Conservation (phyloP, 2,113 vertebrate genomes). For the Arizona elegans region DNA sequence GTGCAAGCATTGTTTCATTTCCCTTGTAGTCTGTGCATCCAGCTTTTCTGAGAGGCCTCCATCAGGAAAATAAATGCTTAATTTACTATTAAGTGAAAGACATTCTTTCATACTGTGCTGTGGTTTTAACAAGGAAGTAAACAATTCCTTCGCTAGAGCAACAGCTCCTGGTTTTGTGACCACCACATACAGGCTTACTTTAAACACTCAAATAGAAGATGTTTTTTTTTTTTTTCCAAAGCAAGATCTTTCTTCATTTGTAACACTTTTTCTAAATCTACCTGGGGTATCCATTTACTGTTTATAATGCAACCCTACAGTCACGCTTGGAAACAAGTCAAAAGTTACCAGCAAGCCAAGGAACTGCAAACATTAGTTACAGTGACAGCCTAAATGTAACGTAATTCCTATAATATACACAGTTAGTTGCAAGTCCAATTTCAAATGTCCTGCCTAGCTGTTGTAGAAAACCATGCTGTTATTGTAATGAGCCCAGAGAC, state of each 20-base stretch:
- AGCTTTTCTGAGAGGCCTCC: background rate
- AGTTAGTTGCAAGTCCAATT: constrained; percentile 43
- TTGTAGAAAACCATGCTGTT: constrained; percentile 58
- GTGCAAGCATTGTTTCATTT: background rate
- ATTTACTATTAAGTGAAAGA: background rate
- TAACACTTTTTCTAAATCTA: background rate
- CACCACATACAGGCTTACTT: background rate
- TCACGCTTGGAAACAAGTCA: constrained; percentile 43
- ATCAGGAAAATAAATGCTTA: background rate
- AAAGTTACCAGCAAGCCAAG: constrained; percentile 28
- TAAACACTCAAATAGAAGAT: background rate
- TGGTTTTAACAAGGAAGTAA: constrained; percentile 10
- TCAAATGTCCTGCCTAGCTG: constrained; percentile 45
- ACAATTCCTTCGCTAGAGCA: constrained; percentile 18
- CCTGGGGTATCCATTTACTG: constrained; percentile 9
- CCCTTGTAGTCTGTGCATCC: background rate
- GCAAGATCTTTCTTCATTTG: background rate
- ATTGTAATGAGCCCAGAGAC: constrained; percentile 43
- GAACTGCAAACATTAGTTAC: constrained; percentile 50
- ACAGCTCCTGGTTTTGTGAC: background rate
- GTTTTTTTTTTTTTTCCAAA: background rate
- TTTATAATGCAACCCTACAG: background rate
- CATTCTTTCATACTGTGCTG: background rate
- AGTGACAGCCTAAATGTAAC: constrained; percentile 57
- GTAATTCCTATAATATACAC: constrained; percentile 49